Evolutionary conservation across 2,888 invertebrate species (phyloP), one percentile per base, ranked within the genome.

Genomic region (Cinara cedri): DNA sequence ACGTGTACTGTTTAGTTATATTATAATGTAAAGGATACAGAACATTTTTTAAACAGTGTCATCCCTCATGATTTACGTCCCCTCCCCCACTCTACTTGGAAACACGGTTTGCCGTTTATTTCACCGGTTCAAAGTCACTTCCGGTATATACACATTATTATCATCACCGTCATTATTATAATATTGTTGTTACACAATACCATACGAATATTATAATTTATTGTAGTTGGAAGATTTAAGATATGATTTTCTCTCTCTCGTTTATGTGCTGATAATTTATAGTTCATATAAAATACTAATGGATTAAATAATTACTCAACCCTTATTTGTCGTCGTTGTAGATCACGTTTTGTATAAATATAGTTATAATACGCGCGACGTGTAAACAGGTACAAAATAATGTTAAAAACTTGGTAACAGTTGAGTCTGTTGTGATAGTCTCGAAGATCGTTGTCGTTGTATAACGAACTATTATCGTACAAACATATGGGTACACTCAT

Each of bases 111-210:
- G 6, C 21, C 16, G 71, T 42, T 55, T 55, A 55, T 55, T 44
- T 16, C 51, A n/a, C 4, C 14, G 34, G 9, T 42, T 42, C 42
- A 9, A 34, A 55, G 71, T 55, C 6, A 55, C 42, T 55, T 44
- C 21, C 55, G 71, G 42, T 21, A 19, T 42, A 42, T 54, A 14
- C 42, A 55, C 21, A 55, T 71, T 71, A 42, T 55, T 51, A 51
- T 51, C 16, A 1, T 66, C 68, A 13, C 46, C 16, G 3, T 66
- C 68, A 13, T 65, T 21, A 70, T 34, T 19, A 14, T 54, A 19
- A 34, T 21, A 70, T 34, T 51, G 34, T 34, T 54, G 19, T 19
- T 14, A n/a, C 11, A 34, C n/a, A 11, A 11, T 34, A 34, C 34
- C n/a, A 3, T 54, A 34, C 10, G 51, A 54, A 54, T 54, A 26